Conservation (phyloP, 2,113 vertebrate genomes). For the Pangasianodon gigas region DNA sequence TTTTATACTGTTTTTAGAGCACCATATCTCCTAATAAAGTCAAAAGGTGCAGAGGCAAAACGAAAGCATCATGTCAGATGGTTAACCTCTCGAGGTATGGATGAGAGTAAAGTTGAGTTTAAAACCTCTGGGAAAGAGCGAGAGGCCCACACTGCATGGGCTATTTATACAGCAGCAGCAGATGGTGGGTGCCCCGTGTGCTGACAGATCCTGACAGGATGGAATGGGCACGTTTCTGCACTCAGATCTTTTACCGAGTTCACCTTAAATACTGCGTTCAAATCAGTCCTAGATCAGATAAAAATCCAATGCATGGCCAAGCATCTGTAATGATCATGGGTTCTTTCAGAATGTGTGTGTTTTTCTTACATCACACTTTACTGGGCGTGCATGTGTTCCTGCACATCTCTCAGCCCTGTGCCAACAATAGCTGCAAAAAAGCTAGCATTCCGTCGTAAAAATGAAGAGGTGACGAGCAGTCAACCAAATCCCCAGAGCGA, state of each 20-base stretch:
- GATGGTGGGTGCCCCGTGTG: constrained; percentile 72
- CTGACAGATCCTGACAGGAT: constrained; percentile 75
- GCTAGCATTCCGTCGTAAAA: background rate
- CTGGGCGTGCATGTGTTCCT: background rate
- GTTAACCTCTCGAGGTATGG: constrained; percentile 7
- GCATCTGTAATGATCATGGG: background rate
- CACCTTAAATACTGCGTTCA: constrained; percentile 11
- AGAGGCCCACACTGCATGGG: constrained; percentile 67
- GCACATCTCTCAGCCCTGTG: background rate
- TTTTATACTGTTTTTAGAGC: background rate
- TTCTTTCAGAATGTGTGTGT: background rate
- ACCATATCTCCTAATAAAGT: background rate
- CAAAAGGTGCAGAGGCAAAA: background rate
- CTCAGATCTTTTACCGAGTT: constrained; percentile 61
- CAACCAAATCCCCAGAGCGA: background rate
- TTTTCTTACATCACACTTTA: background rate
- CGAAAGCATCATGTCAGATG: background rate
- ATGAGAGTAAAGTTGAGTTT: background rate
- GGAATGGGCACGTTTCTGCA: constrained; percentile 73
- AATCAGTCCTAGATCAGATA: background rate
- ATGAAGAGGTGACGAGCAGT: background rate
- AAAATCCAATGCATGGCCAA: background rate
- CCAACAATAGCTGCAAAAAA: background rate
- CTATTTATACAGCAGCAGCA: constrained; percentile 77
- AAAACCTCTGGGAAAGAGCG: constrained; percentile 57